Conservation (phyloP, 2,797 vertebrate genomes). For the Esox masquinongy region DNA sequence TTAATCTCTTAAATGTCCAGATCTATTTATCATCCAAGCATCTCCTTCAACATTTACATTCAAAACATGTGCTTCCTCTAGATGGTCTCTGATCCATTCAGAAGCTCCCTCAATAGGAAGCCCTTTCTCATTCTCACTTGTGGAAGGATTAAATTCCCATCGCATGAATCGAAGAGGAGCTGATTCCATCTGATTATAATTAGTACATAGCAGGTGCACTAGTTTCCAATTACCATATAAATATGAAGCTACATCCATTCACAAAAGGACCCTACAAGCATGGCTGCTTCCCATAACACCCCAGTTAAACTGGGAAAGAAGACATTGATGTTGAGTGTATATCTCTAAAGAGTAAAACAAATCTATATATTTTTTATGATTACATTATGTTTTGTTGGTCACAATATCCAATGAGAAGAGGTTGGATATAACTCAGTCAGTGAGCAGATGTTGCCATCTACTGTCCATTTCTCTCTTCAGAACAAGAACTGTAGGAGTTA, state of each 20-base stretch:
- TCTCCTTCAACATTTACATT: background rate
- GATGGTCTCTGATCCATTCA: background rate
- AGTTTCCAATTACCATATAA: constrained; percentile 23
- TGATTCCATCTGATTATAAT: constrained; percentile 10
- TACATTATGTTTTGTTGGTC: no score
- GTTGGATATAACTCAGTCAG: background rate
- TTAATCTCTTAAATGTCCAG: background rate
- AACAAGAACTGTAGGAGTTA: no score
- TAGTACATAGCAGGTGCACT: constrained; percentile 24
- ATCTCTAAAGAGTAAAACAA: background rate
- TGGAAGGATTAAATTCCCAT: background rate
- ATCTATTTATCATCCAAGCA: background rate
- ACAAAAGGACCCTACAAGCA: background rate
- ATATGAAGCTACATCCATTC: background rate
- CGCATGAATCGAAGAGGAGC: constrained; percentile 9
- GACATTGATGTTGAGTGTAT: background rate
- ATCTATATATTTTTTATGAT: background rate
- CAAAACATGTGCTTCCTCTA: background rate
- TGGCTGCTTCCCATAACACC: background rate
- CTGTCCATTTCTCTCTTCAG: background rate
- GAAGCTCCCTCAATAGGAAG: constrained; percentile 1
- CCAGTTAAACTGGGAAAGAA: background rate
- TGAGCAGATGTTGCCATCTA: background rate
- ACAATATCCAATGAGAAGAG: background rate
- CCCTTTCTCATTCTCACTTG: background rate